Percentiles rank a stretch among this genome's conserved stretches.
These are phyloP conservation scores for Sycophila sp. DNA, from an alignment of 1,140 invertebrate genomes.

Conservation along the genomic window DNA sequence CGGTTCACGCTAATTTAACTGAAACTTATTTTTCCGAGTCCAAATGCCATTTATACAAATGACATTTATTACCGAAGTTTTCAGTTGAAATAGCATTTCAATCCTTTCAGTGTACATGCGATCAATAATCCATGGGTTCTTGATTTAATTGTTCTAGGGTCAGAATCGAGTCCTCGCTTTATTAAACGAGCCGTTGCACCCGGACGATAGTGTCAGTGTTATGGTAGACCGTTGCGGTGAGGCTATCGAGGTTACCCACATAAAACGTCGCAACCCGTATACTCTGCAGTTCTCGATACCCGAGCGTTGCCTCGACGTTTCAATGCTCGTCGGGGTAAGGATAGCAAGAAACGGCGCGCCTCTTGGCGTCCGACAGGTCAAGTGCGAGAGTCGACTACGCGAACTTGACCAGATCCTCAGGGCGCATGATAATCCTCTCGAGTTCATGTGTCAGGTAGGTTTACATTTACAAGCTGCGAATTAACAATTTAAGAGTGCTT, in stretches of 20 bases:
- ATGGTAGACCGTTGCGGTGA: slow-evolving; percentile 83
- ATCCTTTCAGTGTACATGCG: no score
- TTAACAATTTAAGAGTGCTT: not conserved
- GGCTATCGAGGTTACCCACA: slow-evolving; percentile 76
- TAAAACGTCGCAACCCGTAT: slow-evolving; percentile 83
- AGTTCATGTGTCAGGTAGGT: slow-evolving; percentile 85
- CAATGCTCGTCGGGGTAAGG: slow-evolving; percentile 81
- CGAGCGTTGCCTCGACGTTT: slow-evolving; percentile 82
- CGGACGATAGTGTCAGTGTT: slow-evolving; percentile 78
- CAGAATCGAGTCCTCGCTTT: slow-evolving; percentile 84
- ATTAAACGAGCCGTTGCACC: slow-evolving; percentile 78
- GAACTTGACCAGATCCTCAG: slow-evolving; percentile 84
- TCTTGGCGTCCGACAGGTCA: slow-evolving; percentile 81
- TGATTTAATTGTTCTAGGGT: no score
- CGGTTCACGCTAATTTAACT: no score
- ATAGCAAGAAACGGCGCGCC: slow-evolving; percentile 82
- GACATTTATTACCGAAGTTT: no score
- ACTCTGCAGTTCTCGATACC: slow-evolving; percentile 82
- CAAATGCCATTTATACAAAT: no score
- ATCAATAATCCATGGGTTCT: no score
- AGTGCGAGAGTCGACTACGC: slow-evolving; percentile 83
- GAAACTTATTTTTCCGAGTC: no score
- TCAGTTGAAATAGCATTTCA: no score
- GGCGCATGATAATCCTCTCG: slow-evolving; percentile 80
- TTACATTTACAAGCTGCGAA: not conserved